Evolutionary conservation across 2,797 vertebrate genomes (phyloP), one percentile per base, ranked within the genome.

Genomic region (Discoglossus pictus): DNA sequence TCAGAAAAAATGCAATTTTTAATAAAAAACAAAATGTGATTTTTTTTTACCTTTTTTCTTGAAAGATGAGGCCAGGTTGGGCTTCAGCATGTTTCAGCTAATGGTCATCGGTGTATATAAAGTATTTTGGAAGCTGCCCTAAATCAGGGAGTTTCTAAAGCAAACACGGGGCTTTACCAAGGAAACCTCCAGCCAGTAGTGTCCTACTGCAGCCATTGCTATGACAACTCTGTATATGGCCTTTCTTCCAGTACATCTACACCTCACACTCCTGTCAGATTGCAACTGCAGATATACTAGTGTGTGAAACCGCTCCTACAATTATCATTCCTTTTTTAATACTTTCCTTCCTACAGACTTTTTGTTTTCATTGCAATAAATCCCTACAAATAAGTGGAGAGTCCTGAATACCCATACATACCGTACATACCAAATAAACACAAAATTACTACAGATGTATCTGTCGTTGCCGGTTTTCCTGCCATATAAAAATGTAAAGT

Each of bases 41-140:
- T n/a, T n/a, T n/a, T n/a, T n/a, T n/a, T 77, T 84, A 85, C 78
- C 80, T 82, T 79, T 77, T 65, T 79, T 83, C 68, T 58, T 79
- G 59, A 74, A 75, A 5, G 62, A 80, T 68, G 81, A 83, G 71
- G 51, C 66, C 31, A 36, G 73, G 72, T 74, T 76, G 74, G 74
- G 56, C 76, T 84, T 79, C 51, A 79, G 79, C 83, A 86, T 89
- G 61, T 74, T 68, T 73, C 27, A 13, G 80, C 75, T 73, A 63
- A 65, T 80, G 67, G 61, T 55, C 61, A 76, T n/a, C n/a, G n/a
- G n/a, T n/a, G n/a, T n/a, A 74, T 81, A 75, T 75, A 81, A 76
- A 80, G 15, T 55, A 50, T 42, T 83, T 84, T 83, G 74, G 73
- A 82, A 80, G 78, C 79, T 77, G 65, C 54, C 68, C 74, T 68